Base-by-base conservation (phyloP, 1,140 invertebrate species). In the Lordiphosa stackelbergi region DNA sequence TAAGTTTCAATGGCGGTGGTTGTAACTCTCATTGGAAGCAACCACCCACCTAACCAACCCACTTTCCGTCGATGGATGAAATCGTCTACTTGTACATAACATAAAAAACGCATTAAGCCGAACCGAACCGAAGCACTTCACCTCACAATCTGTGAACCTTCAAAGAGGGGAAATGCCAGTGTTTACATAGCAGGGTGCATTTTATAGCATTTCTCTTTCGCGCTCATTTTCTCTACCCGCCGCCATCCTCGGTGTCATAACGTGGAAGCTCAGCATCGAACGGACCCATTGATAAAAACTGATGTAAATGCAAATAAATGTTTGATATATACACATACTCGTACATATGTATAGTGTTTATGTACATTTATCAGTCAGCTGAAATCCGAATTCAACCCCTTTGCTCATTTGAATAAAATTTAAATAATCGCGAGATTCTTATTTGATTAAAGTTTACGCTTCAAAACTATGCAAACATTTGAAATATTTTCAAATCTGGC, bases 171-270 rank as follows among this genome's bases (percentile, higher is more conserved):
- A 73, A 71, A 63, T 65, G 52, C 46, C 68, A 62, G 64, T 81
- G 77, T 73, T 73, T 69, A 77, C 45, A 72, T 73, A 81, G 63
- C 77, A 75, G 75, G 75, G 75, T 81, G 77, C 68, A 83, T 72
- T 83, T 83, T 53, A 83, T 66, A 37, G 42, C 47, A 49, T 55
- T 51, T 66, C 55, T 55, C 60, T 57, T 45, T 22, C 47, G 34
- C 41, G 22, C 61, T 35, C 37, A 45, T 35, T 56, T 56, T 66
- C n/a, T 49, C 42, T 53, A 40, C 57, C 53, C 28, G 7, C 28
- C 2, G 28, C 7, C 28, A 8, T 31, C 55, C 40, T 57, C 45
- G 16, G 31, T 42, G 46, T 37, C 42, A 36, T 54, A 40, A 53
- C 35, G 36, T 53, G 53, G 46, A 54, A 68, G 47, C 51, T 72